Base-by-base conservation (phyloP, 2,797 vertebrate genomes). In the Urosaurus nigricauda region DNA sequence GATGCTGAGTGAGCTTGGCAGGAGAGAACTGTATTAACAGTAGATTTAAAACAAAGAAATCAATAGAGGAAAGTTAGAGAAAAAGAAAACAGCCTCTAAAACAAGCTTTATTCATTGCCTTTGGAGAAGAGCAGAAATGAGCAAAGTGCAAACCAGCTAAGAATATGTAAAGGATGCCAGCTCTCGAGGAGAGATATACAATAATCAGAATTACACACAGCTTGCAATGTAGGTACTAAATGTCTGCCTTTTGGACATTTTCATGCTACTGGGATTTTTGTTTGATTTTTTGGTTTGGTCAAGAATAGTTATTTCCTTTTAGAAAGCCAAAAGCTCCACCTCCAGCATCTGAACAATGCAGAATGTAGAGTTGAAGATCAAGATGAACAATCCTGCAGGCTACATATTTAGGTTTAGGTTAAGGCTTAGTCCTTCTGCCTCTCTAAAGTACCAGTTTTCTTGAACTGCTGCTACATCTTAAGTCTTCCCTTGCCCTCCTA, bases 41-140 rank as follows among this genome's bases (percentile, higher is more conserved):
- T 56, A 85, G 56, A 75, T 60, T 60, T 43, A 32, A 75, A 86
- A 43, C 56, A 26, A 74, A 37, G 26, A 73, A 85, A 85, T 53
- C 68, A 40, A 84, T 73, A 60, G 29, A 75, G 71, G 24, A 84
- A 73, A 71, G 71, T 29, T 53, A 40, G 24, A 16, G 35, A 75
- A 78, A 53, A n/a, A 1, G 11, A 47, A 40, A 37, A 53, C 14
- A 14, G 13, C 51, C 51, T 29, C 17, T 19, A 40, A 40, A 40
- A 78, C n/a, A 16, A 7, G 13, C 63, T 58, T 58, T 60, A 37
- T 65, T 47, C 73, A 58, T 56, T 40, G 47, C 14, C 24, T 32
- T 85, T 26, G 26, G 68, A 14, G 47, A 43, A 35, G 3, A 26
- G 13, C 58, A 60, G 17, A 60, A 14, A 60, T 19, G 24, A 51